Evolutionary conservation across 2,797 vertebrate genomes (phyloP), one percentile per base, ranked within the genome.

Genomic region (Onychomys arenicola): DNA sequence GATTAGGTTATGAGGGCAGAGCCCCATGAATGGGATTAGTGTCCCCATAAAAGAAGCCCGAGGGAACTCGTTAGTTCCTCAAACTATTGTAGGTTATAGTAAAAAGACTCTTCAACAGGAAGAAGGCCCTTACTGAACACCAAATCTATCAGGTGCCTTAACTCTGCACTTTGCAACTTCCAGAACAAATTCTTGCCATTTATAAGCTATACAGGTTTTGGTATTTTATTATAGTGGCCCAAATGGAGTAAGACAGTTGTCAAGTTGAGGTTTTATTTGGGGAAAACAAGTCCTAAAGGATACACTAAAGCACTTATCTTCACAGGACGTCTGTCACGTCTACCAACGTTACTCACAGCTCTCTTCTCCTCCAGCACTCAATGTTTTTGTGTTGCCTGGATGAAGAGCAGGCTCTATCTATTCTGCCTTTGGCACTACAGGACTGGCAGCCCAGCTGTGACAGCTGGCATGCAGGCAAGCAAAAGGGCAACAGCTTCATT

Each of bases 401-500:
- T 82, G 73, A 86, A 94, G 55, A 93, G 61, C 75, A 90, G 94
- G 89, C 75, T 93, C 27, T 71, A 73, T 43, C 59, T 91, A 77
- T 71, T 96, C 71, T 95, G 84, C 78, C 80, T 92, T 73, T 57
- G 13, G 29, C 61, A 90, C 91, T 67, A 80, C 29, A 95, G 69
- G 95, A 92, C 7, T 92, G 95, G 86, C 61, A 97, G 91, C 52
- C 59, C 86, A 95, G 73, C 29, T 94, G 69, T 78, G 69, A 95
- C 84, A 96, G 59, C 17, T 96, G 88, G 82, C 84, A 52, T 82
- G 27, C 57, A 97, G 21, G 40, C 9, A 87, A 78, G 84, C 43
- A 95, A 57, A 43, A 91, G 75, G 90, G 95, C 94, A 93, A 91
- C 75, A 89, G 80, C 91, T 87, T 95, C 88, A 69, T 96, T 96